phyloP scores from a whole-genome alignment of 35 echinoderm and acorn worm species.

The Apostichopus japonicus region DNA sequence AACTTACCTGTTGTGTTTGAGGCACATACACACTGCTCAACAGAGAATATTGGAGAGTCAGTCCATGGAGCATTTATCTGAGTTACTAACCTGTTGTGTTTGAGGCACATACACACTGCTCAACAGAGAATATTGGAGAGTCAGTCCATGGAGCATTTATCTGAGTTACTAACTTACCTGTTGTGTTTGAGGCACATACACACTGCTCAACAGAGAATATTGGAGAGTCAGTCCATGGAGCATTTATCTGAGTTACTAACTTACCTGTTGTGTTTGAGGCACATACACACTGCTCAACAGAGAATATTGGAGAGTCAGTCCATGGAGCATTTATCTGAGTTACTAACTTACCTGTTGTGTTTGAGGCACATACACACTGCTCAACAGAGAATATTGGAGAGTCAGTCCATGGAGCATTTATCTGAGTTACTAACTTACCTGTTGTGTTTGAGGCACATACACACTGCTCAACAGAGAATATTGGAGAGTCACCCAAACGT shows the following conservation, averaged over 20 bases:
- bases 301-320: constrained; percentile 1
- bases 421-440: constrained; percentile 44
- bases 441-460: constrained; percentile 65
- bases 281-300: constrained; percentile 76
- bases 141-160: not conserved
- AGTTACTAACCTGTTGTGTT: constrained; percentile 63
- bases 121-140: constrained; percentile 50
- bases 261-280: constrained; percentile 72
- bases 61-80: not conserved
- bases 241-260: not conserved
- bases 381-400: constrained; percentile 59
- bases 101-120: constrained; percentile 64
- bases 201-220: constrained; percentile 73
- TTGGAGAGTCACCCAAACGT: not conserved
- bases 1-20: constrained; percentile 73
- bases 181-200: constrained; percentile 64
- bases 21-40: constrained; percentile 74
- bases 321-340: not conserved
- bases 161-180: constrained; percentile 52
- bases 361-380: constrained; percentile 62
- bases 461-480: constrained; percentile 73
- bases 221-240: not conserved
- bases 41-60: constrained; percentile 15
- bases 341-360: constrained; percentile 69
- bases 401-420: not conserved